phyloP scores from a whole-genome alignment of 2,797 vertebrate species.

The Pseudopleuronectes americanus region DNA sequence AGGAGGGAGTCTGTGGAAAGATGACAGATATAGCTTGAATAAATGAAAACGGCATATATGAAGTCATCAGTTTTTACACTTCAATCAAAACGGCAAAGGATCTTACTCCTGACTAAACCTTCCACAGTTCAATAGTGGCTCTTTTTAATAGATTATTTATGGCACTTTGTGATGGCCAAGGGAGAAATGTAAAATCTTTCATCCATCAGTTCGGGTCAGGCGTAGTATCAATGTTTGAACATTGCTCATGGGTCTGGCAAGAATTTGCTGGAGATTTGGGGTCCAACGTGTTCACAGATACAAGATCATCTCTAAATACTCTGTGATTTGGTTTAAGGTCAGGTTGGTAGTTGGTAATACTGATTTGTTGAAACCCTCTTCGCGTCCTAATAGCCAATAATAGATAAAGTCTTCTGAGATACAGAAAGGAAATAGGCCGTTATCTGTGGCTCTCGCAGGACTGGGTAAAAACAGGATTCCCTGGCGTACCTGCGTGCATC shows the following conservation, averaged over 20 bases:
- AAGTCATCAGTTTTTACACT: not conserved
- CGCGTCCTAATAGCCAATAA: not conserved
- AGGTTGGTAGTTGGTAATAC: no score
- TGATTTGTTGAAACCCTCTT: no score
- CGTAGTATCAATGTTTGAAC: not conserved
- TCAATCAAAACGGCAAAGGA: not conserved
- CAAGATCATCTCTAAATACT: slow-evolving; percentile 8
- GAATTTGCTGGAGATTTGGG: no score
- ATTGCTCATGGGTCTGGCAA: not conserved
- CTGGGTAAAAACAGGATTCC: no score
- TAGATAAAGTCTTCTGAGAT: no score
- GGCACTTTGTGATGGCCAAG: not conserved
- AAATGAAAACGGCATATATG: not conserved
- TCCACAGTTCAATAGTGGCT: no score
- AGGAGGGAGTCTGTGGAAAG: slow-evolving; percentile 1
- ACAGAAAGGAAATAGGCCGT: no score
- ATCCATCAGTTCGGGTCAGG: slow-evolving; percentile 5
- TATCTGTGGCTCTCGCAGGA: no score
- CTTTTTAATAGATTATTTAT: not conserved
- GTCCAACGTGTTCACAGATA: not conserved
- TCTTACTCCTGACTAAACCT: not conserved
- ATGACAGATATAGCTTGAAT: slow-evolving; percentile 20
- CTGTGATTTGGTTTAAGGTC: no score
- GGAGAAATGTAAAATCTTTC: slow-evolving; percentile 4
- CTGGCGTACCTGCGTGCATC: no score